Evolutionary conservation across 2,888 invertebrate species (phyloP), one percentile per base, ranked within the genome.

Genomic region (Omphaloscelis lunosa): DNA sequence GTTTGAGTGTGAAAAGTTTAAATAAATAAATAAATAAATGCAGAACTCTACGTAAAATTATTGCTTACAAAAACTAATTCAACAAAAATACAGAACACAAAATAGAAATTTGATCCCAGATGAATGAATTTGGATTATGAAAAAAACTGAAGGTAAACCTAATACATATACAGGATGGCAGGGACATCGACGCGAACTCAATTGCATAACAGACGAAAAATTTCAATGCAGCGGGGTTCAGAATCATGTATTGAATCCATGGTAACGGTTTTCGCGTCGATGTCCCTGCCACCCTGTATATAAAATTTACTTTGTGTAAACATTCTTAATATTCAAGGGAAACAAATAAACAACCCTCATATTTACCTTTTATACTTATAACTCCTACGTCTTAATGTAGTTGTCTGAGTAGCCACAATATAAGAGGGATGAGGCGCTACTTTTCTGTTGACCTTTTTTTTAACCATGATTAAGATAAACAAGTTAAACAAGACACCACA

Each of bases 281-380:
- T 34, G 3, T 34, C 34, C 34, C 34, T 34, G 34, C 1, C 34
- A 34, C 34, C 34, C 3, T 34, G 3, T 53, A n/a, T n/a, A n/a
- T n/a, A n/a, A n/a, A n/a, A n/a, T n/a, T n/a, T n/a, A n/a, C 1
- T 61, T 20, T n/a, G 17, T 62, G 9, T 9, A 45, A 41, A 73
- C 12, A 27, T 71, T 15, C 12, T n/a, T 23, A 34, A 45, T 34
- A 62, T 51, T 53, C 48, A 53, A 29, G 59, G 7, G 27, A 59
- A 70, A 34, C 15, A 48, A 66, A 68, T 12, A 51, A 62, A 34
- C 34, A 61, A 27, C 17, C 6, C 23, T 17, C 78, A 73, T 88
- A 92, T 91, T 91, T 91, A 92, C 92, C 92, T 92, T 86, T 84
- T 89, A 58, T 75, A 72, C 79, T 82, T 90, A 53, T 84, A 88